Conservation (phyloP, 2,888 invertebrate species). For the Uropetala carovei region DNA sequence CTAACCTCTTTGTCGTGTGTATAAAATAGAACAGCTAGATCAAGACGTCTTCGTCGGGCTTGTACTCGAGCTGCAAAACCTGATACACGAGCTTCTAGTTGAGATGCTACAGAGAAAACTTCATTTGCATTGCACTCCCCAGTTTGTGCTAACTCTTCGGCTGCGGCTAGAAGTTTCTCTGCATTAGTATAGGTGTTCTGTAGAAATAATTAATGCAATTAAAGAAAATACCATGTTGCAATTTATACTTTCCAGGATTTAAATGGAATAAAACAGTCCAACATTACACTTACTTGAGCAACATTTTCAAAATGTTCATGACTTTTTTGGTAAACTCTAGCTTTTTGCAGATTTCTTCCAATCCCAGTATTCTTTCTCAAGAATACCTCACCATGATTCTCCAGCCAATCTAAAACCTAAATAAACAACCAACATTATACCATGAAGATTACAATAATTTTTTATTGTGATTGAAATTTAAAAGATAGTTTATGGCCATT, state of each 20-base stretch:
- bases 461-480: too few relatives aligned
- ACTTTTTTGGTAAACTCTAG: conserved; percentile 97
- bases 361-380: conserved; percentile 97
- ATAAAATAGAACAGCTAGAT: conserved; percentile 95
- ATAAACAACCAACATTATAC: conserved; percentile 68
- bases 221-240: background rate
- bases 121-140: conserved; percentile 98
- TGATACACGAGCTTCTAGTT: conserved; percentile 94
- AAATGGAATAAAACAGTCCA: background rate
- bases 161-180: conserved; percentile 95
- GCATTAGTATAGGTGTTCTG: conserved; percentile 99
- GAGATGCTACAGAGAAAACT: conserved; percentile 95
- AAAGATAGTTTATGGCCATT: background rate
- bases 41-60: conserved; percentile 90
- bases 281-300: conserved; percentile 85
- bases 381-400: conserved; percentile 98
- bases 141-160: conserved; percentile 95
- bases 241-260: background rate
- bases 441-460: background rate
- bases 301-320: conserved; percentile 99
- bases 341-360: conserved; percentile 95
- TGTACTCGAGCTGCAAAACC: conserved; percentile 96
- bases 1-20: conserved; percentile 95
- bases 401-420: conserved; percentile 96
- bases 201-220: conserved; percentile 70